Evolutionary conservation across 2,113 vertebrate genomes (phyloP), one percentile per base, ranked within the genome.

Genomic region (Pristiophorus japonicus): DNA sequence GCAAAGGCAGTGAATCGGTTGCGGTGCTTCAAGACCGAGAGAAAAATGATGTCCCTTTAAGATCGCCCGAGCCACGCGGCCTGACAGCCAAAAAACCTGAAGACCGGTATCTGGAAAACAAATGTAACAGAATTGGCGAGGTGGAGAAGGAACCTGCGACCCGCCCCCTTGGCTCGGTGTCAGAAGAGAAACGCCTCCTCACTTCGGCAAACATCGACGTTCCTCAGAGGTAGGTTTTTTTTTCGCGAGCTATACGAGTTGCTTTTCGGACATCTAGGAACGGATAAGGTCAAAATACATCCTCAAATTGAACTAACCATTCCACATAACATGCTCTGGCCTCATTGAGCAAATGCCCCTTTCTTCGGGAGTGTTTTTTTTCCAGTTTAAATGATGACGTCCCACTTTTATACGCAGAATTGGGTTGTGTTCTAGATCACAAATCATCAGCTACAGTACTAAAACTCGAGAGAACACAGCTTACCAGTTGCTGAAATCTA

Each of bases 41-140:
- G 24, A 67, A 20, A 12, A 94, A 5, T 30, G 63, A 94, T 42
- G 62, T 66, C 38, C 38, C 38, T 67, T 67, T 45, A 67, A 94
- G 92, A 67, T 66, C n/a, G 12, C 20, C 63, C 34, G 92, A 94
- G 63, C 18, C 92, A 45, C 63, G 92, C 92, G 63, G 62, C 38
- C 42, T 42, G 63, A 94, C 92, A 65, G 92, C 92, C 92, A 94
- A 66, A 27, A 94, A 42, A 45, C 20, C 38, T 27, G 92, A 94
- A 67, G 92, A 94, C 92, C 92, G 92, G 92, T 94, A 94, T 94
- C 92, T 67, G 63, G 92, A 94, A 67, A 94, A 94, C 63, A 94
- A 94, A 94, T 94, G 92, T 94, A 94, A 94, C 63, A 66, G 92
- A 45, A 67, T 18, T 65, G 34, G 65, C n/a, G 63, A 94, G 38